Conservation (phyloP, 2,888 invertebrate species). For the Tinea semifulvella region DNA sequence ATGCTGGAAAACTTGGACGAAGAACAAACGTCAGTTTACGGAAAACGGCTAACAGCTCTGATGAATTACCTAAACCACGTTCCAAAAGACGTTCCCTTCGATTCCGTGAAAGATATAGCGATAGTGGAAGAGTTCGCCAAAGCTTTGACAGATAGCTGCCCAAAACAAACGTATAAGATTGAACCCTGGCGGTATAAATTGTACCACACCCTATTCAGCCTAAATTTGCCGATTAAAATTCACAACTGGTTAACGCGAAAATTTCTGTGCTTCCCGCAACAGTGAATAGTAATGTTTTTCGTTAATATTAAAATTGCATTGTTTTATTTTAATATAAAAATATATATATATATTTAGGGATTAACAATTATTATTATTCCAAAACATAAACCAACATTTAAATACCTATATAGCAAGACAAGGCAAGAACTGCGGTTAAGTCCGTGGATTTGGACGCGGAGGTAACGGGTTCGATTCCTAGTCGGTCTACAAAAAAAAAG, state of each 20-base stretch:
- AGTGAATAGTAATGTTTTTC: neutral
- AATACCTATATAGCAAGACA: too few relatives aligned
- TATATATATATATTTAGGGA: too few relatives aligned
- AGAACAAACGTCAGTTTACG: constrained; percentile 72
- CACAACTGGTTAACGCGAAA: constrained; percentile 69
- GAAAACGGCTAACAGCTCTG: constrained; percentile 71
- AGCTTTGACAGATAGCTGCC: constrained; percentile 68
- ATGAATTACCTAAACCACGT: constrained; percentile 60
- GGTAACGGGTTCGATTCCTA: too few relatives aligned
- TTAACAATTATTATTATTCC: too few relatives aligned
- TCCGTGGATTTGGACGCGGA: too few relatives aligned
- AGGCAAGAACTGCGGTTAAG: too few relatives aligned
- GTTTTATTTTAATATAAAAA: too few relatives aligned
- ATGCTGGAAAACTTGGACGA: constrained; percentile 72
- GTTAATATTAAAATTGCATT: too few relatives aligned
- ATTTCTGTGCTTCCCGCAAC: constrained; percentile 72
- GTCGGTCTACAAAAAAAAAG: too few relatives aligned
- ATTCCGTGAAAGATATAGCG: constrained; percentile 59
- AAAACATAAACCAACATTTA: too few relatives aligned
- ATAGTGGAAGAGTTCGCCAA: constrained; percentile 71
- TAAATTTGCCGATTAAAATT: constrained; percentile 62
- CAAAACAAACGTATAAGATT: constrained; percentile 71
- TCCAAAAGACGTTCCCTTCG: constrained; percentile 28
- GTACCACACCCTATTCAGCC: constrained; percentile 72
- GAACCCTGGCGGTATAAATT: constrained; percentile 73